Percentiles rank a stretch among this genome's conserved stretches.
phyloP scores from a whole-genome alignment of 2,888 invertebrate species.

The Serripes groenlandicus region DNA sequence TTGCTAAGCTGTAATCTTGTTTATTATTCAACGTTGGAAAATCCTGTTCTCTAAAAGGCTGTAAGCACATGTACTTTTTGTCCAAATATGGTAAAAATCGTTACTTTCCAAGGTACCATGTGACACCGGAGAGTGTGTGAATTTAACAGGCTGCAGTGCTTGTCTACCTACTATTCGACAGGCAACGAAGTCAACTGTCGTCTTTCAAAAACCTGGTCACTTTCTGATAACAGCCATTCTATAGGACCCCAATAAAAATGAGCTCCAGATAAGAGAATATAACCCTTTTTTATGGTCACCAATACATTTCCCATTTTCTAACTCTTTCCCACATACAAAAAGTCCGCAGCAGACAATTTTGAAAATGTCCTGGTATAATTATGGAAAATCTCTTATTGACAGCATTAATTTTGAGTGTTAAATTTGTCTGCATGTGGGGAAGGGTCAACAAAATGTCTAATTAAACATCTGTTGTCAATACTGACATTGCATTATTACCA shows the following conservation, averaged over 20 bases:
- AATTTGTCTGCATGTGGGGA: no score
- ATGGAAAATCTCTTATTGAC: no score
- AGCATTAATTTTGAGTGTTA: no score
- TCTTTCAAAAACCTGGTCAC: not conserved
- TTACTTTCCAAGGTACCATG: slow-evolving; percentile 45
- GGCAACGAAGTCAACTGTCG: not conserved
- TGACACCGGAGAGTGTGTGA: slow-evolving; percentile 47
- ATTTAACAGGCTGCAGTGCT: slow-evolving; percentile 45
- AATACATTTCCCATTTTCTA: no score
- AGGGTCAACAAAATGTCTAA: no score
- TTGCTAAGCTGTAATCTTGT: no score
- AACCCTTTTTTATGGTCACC: no score
- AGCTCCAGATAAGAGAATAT: not conserved
- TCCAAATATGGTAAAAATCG: slow-evolving; percentile 54
- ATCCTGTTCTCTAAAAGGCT: not conserved
- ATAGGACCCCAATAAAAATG: slow-evolving; percentile 3
- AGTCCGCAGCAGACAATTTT: no score
- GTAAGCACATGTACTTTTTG: not conserved
- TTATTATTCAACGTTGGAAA: not conserved
- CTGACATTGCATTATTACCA: no score
- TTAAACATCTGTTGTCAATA: no score
- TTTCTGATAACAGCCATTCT: slow-evolving; percentile 14
- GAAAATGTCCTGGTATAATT: no score
- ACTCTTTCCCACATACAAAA: no score
- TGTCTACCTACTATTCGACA: slow-evolving; percentile 1